phyloP scores from a whole-genome alignment of 1,140 invertebrate genomes.

The Mycetomoellerius zeteki region DNA sequence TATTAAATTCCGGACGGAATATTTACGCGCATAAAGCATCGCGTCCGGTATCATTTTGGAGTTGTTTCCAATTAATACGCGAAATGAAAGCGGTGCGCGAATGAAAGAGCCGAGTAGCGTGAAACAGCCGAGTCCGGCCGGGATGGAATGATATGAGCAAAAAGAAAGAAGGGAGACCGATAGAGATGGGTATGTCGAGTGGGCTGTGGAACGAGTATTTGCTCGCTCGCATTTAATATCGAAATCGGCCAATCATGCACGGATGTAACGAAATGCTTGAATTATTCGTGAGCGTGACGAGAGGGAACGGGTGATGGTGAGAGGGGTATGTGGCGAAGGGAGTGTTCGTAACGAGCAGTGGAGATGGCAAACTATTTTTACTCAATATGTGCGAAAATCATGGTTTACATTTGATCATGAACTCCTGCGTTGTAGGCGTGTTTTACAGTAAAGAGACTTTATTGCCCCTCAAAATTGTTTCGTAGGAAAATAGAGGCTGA shows the following conservation, averaged over 20 bases:
- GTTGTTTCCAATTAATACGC: conserved; percentile 79
- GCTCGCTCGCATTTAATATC: conserved; percentile 77
- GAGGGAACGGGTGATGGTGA: conserved; percentile 23
- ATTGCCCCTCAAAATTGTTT: conserved; percentile 14
- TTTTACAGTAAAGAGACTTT: conserved; percentile 32
- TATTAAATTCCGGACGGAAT: conserved; percentile 77
- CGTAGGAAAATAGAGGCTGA: neutral
- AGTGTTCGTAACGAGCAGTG: conserved; percentile 7
- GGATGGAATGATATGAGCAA: conserved; percentile 51
- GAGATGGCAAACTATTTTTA: conserved; percentile 60
- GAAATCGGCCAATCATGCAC: conserved; percentile 76
- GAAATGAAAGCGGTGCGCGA: conserved; percentile 69
- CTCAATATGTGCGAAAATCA: conserved; percentile 34
- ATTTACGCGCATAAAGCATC: conserved; percentile 73
- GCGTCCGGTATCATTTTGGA: conserved; percentile 78
- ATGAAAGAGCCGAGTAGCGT: conserved; percentile 68
- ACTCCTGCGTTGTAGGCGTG: neutral
- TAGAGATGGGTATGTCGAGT: conserved; percentile 55
- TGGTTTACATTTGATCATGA: conserved; percentile 35
- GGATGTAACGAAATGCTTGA: conserved; percentile 76
- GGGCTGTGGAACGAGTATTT: conserved; percentile 72
- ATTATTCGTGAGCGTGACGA: conserved; percentile 73
- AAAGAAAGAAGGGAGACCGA: conserved; percentile 59
- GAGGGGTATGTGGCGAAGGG: neutral
- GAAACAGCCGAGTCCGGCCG: conserved; percentile 56